Conservation (phyloP, 2,113 vertebrate genomes). For the Ophthalmolycus amberensis region DNA sequence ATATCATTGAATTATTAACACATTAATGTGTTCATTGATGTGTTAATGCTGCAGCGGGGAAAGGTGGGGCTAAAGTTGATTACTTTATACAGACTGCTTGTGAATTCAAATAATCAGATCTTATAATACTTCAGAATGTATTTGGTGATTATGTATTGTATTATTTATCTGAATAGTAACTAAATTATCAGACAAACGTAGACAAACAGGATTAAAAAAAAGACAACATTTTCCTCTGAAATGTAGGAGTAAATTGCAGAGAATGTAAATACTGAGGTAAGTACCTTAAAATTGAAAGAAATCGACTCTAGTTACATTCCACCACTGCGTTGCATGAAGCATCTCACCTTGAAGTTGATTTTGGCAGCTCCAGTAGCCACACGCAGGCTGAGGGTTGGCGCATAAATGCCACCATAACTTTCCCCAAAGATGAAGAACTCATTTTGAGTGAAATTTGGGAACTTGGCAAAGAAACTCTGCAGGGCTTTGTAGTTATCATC, state of each 20-base stretch:
- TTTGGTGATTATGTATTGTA: background rate
- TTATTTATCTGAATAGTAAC: background rate
- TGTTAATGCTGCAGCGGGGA: background rate
- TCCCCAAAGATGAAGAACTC: conserved; percentile 86
- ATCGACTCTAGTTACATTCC: background rate
- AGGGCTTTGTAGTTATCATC: conserved; percentile 83
- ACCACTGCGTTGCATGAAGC: background rate
- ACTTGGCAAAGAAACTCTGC: conserved; percentile 83
- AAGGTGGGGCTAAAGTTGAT: background rate
- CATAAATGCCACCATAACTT: conserved; percentile 85
- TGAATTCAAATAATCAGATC: background rate
- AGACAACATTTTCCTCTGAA: background rate
- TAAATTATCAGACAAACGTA: background rate
- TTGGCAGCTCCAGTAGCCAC: conserved; percentile 70
- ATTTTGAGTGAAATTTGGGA: conserved; percentile 82
- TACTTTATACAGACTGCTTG: background rate
- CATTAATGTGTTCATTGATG: background rate
- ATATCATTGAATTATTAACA: background rate
- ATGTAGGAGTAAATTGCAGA: background rate
- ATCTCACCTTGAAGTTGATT: conserved; percentile 82
- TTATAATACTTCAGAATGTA: background rate
- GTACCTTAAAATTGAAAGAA: background rate
- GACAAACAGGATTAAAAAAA: background rate
- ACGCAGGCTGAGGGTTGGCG: conserved; percentile 79
- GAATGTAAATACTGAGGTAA: background rate